Evolutionary conservation across 2,888 invertebrate species (phyloP), one percentile per base, ranked within the genome.

Genomic region (Perdita meconis): DNA sequence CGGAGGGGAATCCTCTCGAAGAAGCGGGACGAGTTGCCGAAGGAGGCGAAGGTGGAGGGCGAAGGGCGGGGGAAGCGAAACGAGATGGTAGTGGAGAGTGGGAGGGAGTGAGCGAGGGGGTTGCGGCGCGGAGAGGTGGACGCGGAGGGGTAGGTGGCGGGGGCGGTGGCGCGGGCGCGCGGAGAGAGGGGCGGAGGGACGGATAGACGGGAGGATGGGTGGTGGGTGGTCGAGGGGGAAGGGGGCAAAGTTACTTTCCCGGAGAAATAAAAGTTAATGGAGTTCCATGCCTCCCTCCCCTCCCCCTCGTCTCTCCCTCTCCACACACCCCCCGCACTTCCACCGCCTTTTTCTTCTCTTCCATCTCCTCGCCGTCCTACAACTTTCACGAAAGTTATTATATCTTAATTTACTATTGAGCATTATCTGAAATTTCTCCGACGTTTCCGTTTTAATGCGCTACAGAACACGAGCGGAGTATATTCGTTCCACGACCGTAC

Each of bases 211-310:
- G 63, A 64, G 73, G 61, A 50, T 40, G 56, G 65, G 44, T 61
- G 57, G 50, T 30, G 22, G 42, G 30, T 0, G 5, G 53, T 26
- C 8, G 44, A 51, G 44, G 36, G 68, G 57, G 65, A 72, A 74
- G 72, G 55, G 73, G 66, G 81, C 82, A 83, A 90, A 89, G 86
- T 90, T 89, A 89, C 90, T 90, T 91, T 90, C 87, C 81, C 88
- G 86, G 87, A 88, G 89, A 90, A 92, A 91, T 91, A 91, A 90
- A 90, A 91, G 90, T 91, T 91, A 91, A 91, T 90, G 88, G 91
- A 91, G 89, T 91, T 90, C 89, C 86, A 87, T 84, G 80, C 86
- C 82, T 84, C 83, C 73, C 72, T 61, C 66, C 80, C 59, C 81
- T 56, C 57, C 56, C 53, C 50, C 76, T 83, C 73, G n/a, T n/a